Evolutionary conservation across 2,888 invertebrate genomes (phyloP).

Genomic region (Dynastes grantii): DNA sequence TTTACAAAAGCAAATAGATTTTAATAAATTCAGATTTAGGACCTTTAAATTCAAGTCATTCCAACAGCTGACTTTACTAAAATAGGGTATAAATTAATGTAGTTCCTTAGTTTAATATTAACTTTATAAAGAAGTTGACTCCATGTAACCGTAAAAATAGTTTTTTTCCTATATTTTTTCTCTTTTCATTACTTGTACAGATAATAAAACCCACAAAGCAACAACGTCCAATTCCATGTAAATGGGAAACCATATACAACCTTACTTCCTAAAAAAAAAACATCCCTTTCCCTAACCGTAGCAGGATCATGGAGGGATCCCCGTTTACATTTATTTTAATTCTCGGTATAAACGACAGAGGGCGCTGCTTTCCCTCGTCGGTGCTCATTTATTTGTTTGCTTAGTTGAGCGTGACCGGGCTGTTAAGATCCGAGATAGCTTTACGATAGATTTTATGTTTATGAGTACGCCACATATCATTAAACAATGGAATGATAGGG

Average conservation of each 20-base stretch:
- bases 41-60: too few relatives aligned
- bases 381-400: slow-evolving; percentile 47
- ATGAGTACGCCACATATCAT: slow-evolving; percentile 45
- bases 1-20: too few relatives aligned
- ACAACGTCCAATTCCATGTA: too few relatives aligned
- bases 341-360: slow-evolving; percentile 26
- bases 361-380: slow-evolving; percentile 23
- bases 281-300: not conserved
- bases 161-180: not conserved
- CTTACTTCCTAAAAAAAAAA: not conserved
- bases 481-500: slow-evolving; percentile 45
- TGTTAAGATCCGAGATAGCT: slow-evolving; percentile 43
- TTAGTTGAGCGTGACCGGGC: slow-evolving; percentile 45
- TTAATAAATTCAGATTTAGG: too few relatives aligned
- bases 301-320: not conserved
- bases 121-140: too few relatives aligned
- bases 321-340: slow-evolving; percentile 28
- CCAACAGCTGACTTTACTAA: too few relatives aligned
- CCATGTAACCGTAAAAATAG: too few relatives aligned
- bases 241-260: not conserved
- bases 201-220: too few relatives aligned
- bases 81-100: too few relatives aligned
- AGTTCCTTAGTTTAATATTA: too few relatives aligned
- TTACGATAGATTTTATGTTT: slow-evolving; percentile 46
- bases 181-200: not conserved